A percentile compares a stretch with the other conserved stretches of the same genome.
phyloP scores from a whole-genome alignment of 2,113 vertebrate species.

The Cavia aperea region DNA sequence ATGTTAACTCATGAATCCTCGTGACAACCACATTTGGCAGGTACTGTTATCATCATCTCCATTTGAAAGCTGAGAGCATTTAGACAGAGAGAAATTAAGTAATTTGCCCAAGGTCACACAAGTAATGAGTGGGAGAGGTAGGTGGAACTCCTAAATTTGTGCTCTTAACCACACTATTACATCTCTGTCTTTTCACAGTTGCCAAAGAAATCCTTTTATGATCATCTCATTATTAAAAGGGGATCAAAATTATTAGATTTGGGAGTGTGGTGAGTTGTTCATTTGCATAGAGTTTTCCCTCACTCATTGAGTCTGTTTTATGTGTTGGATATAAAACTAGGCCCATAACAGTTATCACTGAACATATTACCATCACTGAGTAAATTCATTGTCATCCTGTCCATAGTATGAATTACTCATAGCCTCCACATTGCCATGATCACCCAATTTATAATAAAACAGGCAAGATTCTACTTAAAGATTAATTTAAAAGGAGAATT shows the following conservation, averaged over 20 bases:
- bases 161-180: not conserved
- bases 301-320: not conserved
- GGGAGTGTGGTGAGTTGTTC: not conserved
- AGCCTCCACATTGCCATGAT: not conserved
- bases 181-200: not conserved
- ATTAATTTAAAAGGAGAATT: conserved; percentile 31
- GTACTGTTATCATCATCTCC: not conserved
- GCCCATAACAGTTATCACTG: not conserved
- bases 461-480: not conserved
- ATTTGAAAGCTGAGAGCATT: not conserved
- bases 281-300: not conserved
- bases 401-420: not conserved
- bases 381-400: not conserved
- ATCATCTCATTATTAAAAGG: not conserved
- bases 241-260: not conserved
- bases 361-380: not conserved
- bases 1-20: not conserved
- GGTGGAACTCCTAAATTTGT: not conserved
- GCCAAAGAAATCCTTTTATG: not conserved
- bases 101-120: not conserved
- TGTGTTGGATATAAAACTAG: not conserved
- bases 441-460: conserved; percentile 29
- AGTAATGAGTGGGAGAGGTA: not conserved
- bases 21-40: not conserved
- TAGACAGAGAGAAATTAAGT: not conserved